These are phyloP conservation scores for Strigamia crassipes DNA, from an alignment of 2,888 invertebrate species.

Conservation along the genomic window DNA sequence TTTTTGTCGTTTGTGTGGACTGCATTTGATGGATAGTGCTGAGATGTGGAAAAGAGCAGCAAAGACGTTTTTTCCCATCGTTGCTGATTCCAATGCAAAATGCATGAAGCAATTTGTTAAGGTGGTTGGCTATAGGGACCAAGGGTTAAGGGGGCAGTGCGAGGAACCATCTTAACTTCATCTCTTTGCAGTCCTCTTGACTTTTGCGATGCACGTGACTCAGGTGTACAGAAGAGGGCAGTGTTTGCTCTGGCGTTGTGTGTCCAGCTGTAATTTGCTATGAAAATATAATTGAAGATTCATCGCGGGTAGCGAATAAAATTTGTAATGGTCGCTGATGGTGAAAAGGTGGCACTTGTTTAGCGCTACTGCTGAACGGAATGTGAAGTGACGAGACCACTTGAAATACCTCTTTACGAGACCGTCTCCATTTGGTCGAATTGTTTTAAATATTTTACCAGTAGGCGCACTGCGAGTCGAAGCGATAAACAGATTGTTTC, in stretches of 20 bases:
- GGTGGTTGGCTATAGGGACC: slow-evolving; percentile 35
- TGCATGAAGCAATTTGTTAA: slow-evolving; percentile 42
- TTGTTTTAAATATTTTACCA: background rate
- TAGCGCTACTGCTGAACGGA: background rate
- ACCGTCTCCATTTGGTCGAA: too few relatives aligned
- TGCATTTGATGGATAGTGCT: slow-evolving; percentile 36
- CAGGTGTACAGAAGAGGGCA: background rate
- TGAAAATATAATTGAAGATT: slow-evolving; percentile 40
- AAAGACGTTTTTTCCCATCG: slow-evolving; percentile 15
- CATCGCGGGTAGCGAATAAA: background rate
- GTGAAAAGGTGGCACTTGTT: background rate
- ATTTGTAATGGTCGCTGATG: background rate
- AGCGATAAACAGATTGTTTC: too few relatives aligned
- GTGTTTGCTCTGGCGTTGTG: slow-evolving; percentile 21
- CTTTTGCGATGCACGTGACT: slow-evolving; percentile 7
- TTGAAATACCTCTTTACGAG: background rate
- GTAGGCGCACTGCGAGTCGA: too few relatives aligned
- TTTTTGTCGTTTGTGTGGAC: background rate
- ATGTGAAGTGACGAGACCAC: background rate
- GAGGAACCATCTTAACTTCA: slow-evolving; percentile 38
- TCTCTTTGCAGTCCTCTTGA: background rate
- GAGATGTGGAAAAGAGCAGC: slow-evolving; percentile 38
- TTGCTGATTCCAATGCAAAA: slow-evolving; percentile 42
- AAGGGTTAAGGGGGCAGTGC: slow-evolving; percentile 39
- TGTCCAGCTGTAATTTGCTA: background rate